These are phyloP conservation scores for Torymus tubicola DNA, from an alignment of 2,888 invertebrate genomes.

Conservation along the genomic window DNA sequence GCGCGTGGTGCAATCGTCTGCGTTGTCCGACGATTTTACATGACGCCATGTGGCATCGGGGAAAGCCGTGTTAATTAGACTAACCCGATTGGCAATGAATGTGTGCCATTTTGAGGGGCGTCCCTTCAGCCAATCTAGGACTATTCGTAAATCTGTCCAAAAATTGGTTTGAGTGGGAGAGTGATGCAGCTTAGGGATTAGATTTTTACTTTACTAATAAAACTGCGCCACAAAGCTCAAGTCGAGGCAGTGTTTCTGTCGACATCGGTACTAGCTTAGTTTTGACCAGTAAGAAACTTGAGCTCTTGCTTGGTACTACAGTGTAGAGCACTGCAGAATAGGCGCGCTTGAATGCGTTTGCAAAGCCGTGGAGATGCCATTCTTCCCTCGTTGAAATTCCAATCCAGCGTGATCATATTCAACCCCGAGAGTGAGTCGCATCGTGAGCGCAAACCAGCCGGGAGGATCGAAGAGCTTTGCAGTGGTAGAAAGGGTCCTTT, in stretches of 20 bases:
- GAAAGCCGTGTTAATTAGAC: not conserved
- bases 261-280: not conserved
- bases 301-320: not conserved
- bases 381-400: not conserved
- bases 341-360: not conserved
- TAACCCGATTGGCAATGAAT: conserved; percentile 41
- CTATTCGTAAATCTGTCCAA: conserved; percentile 62
- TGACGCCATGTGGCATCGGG: too few relatives aligned
- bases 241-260: not conserved
- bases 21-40: too few relatives aligned
- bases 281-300: not conserved
- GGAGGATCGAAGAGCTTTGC: not conserved
- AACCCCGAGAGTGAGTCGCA: not conserved
- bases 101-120: conserved; percentile 48
- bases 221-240: not conserved
- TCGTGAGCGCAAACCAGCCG: not conserved
- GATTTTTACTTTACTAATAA: not conserved
- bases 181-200: not conserved
- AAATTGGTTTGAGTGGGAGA: not conserved
- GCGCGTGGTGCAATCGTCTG: too few relatives aligned
- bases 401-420: not conserved
- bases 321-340: not conserved
- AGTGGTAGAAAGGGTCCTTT: not conserved
- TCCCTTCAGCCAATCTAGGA: conserved; percentile 60
- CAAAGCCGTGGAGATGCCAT: conserved; percentile 10